Evolutionary conservation across 2,797 vertebrate genomes (phyloP).

Genomic region (Phalanger gymnotis): DNA sequence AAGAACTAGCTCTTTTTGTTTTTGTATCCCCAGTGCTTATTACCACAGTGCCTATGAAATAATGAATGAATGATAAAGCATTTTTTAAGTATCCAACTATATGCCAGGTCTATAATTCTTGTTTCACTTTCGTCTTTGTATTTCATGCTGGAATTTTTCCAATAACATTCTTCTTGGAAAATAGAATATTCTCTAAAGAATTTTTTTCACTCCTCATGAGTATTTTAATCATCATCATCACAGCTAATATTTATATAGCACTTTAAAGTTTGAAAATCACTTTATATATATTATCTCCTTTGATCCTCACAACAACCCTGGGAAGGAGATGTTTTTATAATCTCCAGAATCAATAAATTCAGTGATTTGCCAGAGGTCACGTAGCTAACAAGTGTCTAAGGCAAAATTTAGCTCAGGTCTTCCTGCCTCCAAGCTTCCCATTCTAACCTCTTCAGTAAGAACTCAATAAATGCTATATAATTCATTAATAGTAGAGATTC

Average conservation of each 20-base stretch:
- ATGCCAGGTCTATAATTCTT: neutral
- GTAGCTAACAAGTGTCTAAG: neutral
- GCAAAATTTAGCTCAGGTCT: neutral
- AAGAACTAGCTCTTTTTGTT: neutral
- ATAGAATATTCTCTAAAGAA: neutral
- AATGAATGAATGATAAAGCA: conserved; percentile 12
- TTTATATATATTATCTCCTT: conserved; percentile 29
- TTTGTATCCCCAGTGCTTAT: neutral
- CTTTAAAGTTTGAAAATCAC: neutral
- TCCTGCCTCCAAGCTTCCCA: neutral
- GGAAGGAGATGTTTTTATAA: conserved; percentile 13
- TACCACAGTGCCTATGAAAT: conserved; percentile 12
- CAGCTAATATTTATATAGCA: neutral
- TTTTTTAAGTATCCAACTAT: neutral
- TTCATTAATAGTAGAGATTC: neutral
- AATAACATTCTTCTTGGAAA: neutral
- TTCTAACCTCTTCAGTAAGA: neutral
- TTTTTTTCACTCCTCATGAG: neutral
- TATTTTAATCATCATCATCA: neutral
- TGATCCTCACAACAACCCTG: conserved; percentile 13
- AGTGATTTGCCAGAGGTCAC: neutral
- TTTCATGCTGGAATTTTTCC: neutral
- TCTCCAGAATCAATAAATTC: neutral
- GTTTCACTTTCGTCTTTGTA: neutral
- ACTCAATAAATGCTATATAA: neutral